Percentiles rank a stretch among this genome's conserved stretches.
phyloP scores from a whole-genome alignment of 2,113 vertebrate genomes.

The Origma solitaria region DNA sequence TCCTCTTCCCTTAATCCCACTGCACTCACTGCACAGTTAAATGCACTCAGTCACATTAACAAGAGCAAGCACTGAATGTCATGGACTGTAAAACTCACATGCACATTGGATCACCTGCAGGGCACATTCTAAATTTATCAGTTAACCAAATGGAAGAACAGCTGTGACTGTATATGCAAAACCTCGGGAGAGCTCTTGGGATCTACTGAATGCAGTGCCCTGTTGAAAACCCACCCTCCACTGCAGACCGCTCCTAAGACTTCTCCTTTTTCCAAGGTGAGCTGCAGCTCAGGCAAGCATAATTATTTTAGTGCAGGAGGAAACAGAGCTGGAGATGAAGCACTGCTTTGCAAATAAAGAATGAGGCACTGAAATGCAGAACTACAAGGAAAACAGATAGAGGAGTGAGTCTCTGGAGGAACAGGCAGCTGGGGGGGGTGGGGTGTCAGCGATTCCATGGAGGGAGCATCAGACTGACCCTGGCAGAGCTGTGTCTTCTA shows the following conservation, averaged over 20 bases:
- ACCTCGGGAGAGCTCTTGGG: background rate
- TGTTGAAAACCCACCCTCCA: background rate
- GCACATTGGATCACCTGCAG: background rate
- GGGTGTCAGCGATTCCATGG: accelerated
- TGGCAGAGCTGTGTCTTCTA: background rate
- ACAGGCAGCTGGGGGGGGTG: background rate
- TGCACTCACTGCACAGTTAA: background rate
- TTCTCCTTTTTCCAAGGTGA: background rate
- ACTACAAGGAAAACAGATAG: background rate
- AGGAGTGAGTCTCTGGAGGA: background rate
- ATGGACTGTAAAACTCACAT: background rate
- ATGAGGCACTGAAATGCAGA: background rate
- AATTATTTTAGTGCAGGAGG: accelerated
- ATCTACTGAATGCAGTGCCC: background rate
- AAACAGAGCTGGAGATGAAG: background rate
- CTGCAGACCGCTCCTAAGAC: background rate
- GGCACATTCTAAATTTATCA: background rate
- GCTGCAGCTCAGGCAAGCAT: background rate
- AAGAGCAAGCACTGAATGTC: background rate
- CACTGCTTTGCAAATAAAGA: background rate
- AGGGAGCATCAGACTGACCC: background rate
- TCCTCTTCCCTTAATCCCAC: background rate
- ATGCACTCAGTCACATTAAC: background rate
- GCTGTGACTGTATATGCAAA: background rate
- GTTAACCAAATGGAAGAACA: background rate